phyloP scores from a whole-genome alignment of 37 sponge, comb jelly and placozoan genomes.

The Haliclona indistincta region DNA sequence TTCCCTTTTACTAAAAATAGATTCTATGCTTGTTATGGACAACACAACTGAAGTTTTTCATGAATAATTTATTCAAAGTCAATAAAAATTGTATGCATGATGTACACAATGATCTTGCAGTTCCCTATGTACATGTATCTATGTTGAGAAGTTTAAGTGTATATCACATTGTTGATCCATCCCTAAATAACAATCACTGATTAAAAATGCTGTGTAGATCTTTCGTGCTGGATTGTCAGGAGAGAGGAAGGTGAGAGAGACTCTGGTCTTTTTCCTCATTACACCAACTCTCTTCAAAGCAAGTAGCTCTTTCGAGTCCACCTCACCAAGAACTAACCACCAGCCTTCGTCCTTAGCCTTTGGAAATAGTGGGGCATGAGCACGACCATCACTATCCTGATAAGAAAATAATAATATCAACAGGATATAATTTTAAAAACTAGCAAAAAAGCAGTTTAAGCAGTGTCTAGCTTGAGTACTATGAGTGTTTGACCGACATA shows the following conservation, averaged over 20 bases:
- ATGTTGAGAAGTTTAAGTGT: slow-evolving; percentile 39
- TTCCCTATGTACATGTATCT: too few species aligned
- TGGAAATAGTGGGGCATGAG: slow-evolving; percentile 77
- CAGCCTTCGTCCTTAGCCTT: slow-evolving; percentile 96
- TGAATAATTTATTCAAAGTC: too few species aligned
- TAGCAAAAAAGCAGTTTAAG: too few species aligned
- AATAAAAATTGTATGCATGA: too few species aligned
- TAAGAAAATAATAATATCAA: slow-evolving; percentile 3
- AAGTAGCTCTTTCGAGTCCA: slow-evolving; percentile 80
- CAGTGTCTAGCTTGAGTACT: too few species aligned
- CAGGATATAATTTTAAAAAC: too few species aligned
- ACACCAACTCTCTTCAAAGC: slow-evolving; percentile 86
- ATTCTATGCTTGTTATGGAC: too few species aligned
- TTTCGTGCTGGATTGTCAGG: slow-evolving; percentile 69
- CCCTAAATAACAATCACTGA: slow-evolving; percentile 94
- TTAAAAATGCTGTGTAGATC: slow-evolving; percentile 80
- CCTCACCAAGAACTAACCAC: slow-evolving; percentile 89
- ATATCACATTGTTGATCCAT: slow-evolving; percentile 87
- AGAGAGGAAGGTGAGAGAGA: slow-evolving; percentile 69
- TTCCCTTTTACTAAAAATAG: too few species aligned
- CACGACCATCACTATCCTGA: slow-evolving; percentile 20
- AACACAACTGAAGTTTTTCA: too few species aligned
- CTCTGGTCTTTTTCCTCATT: slow-evolving; percentile 40
- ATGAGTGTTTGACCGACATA: too few species aligned
- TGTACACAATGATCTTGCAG: too few species aligned